These are phyloP conservation scores for Tragelaphus scriptus DNA, from an alignment of 2,113 vertebrate species.

Conservation along the genomic window DNA sequence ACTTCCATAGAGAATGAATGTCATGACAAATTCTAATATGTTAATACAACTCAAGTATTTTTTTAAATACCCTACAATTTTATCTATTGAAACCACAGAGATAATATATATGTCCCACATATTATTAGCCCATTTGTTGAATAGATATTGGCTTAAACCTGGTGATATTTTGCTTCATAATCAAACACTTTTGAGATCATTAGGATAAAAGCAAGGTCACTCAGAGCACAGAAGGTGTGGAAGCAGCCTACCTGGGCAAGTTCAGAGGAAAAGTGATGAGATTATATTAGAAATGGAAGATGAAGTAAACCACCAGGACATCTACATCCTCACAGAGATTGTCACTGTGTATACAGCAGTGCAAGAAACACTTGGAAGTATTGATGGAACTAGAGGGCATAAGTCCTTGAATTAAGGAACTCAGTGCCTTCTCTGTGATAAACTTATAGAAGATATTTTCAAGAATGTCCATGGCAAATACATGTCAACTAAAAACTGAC, in stretches of 20 bases:
- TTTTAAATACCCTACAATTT: not conserved
- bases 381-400: not conserved
- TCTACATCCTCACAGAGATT: not conserved
- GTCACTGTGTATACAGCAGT: fast-evolving
- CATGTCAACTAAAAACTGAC: not conserved
- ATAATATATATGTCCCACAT: not conserved
- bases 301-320: not conserved
- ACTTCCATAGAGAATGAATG: not conserved
- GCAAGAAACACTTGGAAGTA: no score
- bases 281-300: not conserved
- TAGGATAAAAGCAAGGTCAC: not conserved
- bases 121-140: not conserved
- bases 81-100: not conserved
- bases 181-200: not conserved
- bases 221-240: not conserved
- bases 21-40: not conserved
- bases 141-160: not conserved
- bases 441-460: not conserved
- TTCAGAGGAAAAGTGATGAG: not conserved
- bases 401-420: not conserved
- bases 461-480: not conserved
- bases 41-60: not conserved
- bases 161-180: not conserved
- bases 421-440: not conserved
- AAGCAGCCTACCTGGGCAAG: not conserved